Base-by-base conservation (phyloP, 1,140 invertebrate genomes). In the Sipha flava region DNA sequence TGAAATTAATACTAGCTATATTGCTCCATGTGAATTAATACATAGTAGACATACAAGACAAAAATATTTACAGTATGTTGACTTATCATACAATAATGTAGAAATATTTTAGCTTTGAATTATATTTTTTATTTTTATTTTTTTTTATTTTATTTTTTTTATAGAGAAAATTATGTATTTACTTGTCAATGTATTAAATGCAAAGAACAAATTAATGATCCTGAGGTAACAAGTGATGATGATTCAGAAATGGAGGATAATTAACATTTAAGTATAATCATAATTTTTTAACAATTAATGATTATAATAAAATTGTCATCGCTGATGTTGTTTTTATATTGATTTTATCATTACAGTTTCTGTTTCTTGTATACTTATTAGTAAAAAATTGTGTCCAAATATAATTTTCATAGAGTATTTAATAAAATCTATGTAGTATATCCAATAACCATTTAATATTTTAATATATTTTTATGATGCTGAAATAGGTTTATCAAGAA, bases 1-100 rank as follows among this genome's bases (percentile, higher is more conserved):
- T 81, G 95, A 98, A 87, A 95, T 98, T 81, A 93, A 88, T 82
- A 96, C 96, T 82, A 94, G 92, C 80, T 98, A 98, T 85, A 87
- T 98, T 79, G 94, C 95, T 85, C 93, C 95, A 80, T 97, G 95
- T 84, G 88, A 88, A 31, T 82, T 94, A 57, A 88, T 90, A 75
- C 87, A 94, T 75, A 96, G 94, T 81, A 88, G 95, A 82, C 92
- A 97, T 87, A 93, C 92, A 9, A 88, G 96, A 82, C 92, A 94
- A 82, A 96, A 90, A 84, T 83, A 87, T 79, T 84, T 91, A 12
- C 95, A 87, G 90, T 92, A 70, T 29, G 66, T 47, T n/a, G n/a
- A n/a, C n/a, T n/a, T n/a, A 59, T 9, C 18, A 54, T 21, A 52
- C 5, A 29, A n/a, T n/a, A n/a, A n/a, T n/a, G n/a, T n/a, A n/a